Conservation (phyloP, 2,888 invertebrate genomes). For the Eupithecia subfuscata region DNA sequence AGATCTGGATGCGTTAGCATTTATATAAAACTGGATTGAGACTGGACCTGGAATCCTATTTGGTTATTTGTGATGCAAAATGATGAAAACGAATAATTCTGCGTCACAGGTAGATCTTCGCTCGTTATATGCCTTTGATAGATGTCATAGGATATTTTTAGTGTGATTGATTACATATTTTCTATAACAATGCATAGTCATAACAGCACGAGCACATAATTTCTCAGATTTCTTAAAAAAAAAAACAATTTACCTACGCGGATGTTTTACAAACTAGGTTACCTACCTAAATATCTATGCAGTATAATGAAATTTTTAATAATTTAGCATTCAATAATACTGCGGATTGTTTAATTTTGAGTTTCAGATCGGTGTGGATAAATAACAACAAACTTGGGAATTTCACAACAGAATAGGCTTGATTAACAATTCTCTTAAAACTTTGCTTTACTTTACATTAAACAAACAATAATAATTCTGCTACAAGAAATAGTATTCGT, state of each 20-base stretch:
- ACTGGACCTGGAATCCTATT: too few species aligned
- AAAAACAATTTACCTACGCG: not conserved
- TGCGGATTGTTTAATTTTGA: not conserved
- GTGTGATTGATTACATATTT: too few species aligned
- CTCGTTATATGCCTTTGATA: too few species aligned
- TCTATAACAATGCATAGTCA: too few species aligned
- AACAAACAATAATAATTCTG: not conserved
- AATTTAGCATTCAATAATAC: not conserved
- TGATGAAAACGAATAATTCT: too few species aligned
- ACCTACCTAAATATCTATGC: not conserved
- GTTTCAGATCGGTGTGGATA: not conserved
- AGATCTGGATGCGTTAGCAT: too few species aligned
- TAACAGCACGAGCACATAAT: not conserved
- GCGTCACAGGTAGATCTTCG: too few species aligned
- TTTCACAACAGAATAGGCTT: not conserved
- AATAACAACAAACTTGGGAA: not conserved
- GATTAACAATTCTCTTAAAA: constrained; percentile 1
- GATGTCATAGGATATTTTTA: too few species aligned
- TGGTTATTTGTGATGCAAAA: too few species aligned
- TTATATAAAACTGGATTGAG: too few species aligned
- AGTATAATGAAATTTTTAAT: not conserved
- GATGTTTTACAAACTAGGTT: not conserved
- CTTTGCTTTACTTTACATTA: not conserved
- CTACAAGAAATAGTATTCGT: not conserved
- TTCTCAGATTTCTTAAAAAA: not conserved